Conservation (phyloP, 2,797 vertebrate species). For the Etheostoma perlongum region DNA sequence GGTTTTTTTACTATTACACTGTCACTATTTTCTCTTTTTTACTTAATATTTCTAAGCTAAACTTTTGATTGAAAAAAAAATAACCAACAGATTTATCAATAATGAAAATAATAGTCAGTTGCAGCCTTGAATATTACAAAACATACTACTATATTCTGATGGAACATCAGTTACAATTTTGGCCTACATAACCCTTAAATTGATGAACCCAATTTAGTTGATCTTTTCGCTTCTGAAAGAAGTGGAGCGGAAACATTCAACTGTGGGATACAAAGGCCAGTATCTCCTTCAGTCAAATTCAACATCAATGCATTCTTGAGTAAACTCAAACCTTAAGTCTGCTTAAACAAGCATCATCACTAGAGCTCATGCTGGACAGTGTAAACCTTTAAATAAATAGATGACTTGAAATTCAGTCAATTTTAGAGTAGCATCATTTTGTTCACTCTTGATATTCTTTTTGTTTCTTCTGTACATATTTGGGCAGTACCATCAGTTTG, state of each 20-base stretch:
- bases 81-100: neutral
- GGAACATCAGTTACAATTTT: constrained; percentile 2
- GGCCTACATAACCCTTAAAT: constrained; percentile 24
- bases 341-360: neutral
- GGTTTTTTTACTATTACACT: neutral
- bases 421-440: neutral
- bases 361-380: neutral
- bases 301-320: neutral
- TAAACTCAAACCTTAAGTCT: neutral
- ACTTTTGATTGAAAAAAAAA: neutral
- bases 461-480: neutral
- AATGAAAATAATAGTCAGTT: neutral
- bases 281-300: neutral
- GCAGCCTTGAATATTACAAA: constrained; percentile 3
- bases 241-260: constrained; percentile 20
- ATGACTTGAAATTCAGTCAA: neutral
- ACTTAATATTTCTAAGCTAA: neutral
- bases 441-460: neutral
- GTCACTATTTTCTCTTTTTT: neutral
- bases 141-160: constrained; percentile 27
- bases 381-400: constrained; percentile 18
- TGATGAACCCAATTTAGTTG: neutral
- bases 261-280: neutral
- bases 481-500: neutral
- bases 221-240: constrained; percentile 5